Conservation (phyloP, 2,797 vertebrate genomes). For the Etheostoma perlongum region DNA sequence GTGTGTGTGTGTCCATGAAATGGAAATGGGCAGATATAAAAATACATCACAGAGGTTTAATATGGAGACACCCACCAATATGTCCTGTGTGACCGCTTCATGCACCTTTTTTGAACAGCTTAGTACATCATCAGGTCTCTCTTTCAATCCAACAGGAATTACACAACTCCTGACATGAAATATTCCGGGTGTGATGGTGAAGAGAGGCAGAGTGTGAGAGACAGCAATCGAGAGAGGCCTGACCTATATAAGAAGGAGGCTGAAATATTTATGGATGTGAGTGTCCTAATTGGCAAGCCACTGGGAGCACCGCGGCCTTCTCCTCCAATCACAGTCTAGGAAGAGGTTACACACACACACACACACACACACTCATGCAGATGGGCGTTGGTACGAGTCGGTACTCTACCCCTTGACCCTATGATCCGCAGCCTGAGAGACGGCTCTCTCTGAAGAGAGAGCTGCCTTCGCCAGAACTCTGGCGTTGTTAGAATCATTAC, state of each 20-base stretch:
- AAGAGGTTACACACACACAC: slow-evolving; percentile 60
- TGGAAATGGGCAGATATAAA: slow-evolving; percentile 31
- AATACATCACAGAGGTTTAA: slow-evolving; percentile 23
- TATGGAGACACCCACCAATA: neutral
- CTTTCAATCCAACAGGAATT: slow-evolving; percentile 18
- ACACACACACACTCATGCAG: slow-evolving; percentile 12
- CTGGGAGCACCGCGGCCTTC: slow-evolving; percentile 82
- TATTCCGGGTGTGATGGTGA: slow-evolving; percentile 53
- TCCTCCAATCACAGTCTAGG: slow-evolving; percentile 76
- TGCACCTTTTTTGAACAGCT: slow-evolving; percentile 12
- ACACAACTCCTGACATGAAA: slow-evolving; percentile 50
- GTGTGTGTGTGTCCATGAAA: slow-evolving; percentile 58
- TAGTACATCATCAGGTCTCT: slow-evolving; percentile 14
- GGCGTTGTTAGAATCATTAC: slow-evolving; percentile 63
- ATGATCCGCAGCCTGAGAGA: slow-evolving; percentile 35
- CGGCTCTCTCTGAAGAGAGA: slow-evolving; percentile 26
- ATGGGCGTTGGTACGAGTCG: neutral
- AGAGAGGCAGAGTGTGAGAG: slow-evolving; percentile 61
- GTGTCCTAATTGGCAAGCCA: slow-evolving; percentile 89
- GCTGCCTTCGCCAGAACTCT: slow-evolving; percentile 29
- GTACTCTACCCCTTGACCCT: slow-evolving; percentile 12
- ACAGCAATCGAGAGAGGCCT: slow-evolving; percentile 77
- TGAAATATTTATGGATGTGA: slow-evolving; percentile 90
- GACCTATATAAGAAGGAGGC: slow-evolving; percentile 88
- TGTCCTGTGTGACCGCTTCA: slow-evolving; percentile 37